Evolutionary conservation across 2,888 invertebrate genomes (phyloP).

Genomic region (Coenonympha glycerion): DNA sequence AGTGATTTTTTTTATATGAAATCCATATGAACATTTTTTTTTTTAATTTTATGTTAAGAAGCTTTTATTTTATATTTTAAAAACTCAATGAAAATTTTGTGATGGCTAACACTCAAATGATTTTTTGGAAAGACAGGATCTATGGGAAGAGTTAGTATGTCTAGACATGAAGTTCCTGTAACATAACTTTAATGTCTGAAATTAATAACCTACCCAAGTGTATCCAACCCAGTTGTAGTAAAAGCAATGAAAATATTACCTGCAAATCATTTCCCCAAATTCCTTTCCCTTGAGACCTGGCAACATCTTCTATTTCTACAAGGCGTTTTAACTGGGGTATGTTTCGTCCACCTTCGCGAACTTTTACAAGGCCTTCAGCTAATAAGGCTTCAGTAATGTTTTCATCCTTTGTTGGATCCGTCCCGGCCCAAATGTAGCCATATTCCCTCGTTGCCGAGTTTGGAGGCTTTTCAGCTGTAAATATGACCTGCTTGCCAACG

Average conservation of each 20-base stretch:
- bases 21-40: too few species aligned
- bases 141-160: too few species aligned
- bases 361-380: conserved; percentile 91
- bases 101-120: too few species aligned
- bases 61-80: too few species aligned
- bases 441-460: conserved; percentile 89
- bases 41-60: too few species aligned
- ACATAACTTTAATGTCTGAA: too few species aligned
- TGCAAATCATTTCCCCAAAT: conserved; percentile 78
- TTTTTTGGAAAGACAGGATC: too few species aligned
- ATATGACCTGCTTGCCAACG: conserved; percentile 92
- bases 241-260: conserved; percentile 44
- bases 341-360: conserved; percentile 78
- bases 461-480: conserved; percentile 88
- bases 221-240: too few species aligned
- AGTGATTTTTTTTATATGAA: too few species aligned
- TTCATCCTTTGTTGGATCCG: conserved; percentile 85
- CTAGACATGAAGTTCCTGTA: too few species aligned
- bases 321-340: conserved; percentile 80
- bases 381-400: conserved; percentile 93
- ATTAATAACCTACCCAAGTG: too few species aligned
- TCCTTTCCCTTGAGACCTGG: conserved; percentile 91
- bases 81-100: too few species aligned
- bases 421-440: conserved; percentile 89
- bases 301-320: conserved; percentile 91